These are phyloP conservation scores for Drosophila sucinea DNA, from an alignment of 1,140 invertebrate genomes.

Conservation along the genomic window DNA sequence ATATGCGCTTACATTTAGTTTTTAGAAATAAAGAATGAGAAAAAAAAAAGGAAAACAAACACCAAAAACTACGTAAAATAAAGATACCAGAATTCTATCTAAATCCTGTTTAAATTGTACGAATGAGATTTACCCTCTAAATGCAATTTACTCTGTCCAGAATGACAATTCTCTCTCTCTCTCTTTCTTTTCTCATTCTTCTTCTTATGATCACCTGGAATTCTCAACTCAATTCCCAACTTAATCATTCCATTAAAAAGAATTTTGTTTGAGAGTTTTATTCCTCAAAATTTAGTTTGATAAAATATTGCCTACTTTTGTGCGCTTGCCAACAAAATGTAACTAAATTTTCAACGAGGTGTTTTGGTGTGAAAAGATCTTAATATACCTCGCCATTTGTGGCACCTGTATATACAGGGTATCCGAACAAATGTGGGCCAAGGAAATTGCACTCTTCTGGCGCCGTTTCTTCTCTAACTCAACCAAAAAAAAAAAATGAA, in stretches of 20 bases:
- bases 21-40: background rate
- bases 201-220: too few species aligned
- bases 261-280: too few species aligned
- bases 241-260: too few species aligned
- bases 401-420: background rate
- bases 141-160: too few species aligned
- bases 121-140: background rate
- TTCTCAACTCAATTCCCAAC: too few species aligned
- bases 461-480: background rate
- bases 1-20: slow-evolving; percentile 64
- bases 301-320: too few species aligned
- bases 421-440: slow-evolving; percentile 56
- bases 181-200: too few species aligned
- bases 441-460: slow-evolving; percentile 62
- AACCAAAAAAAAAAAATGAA: background rate
- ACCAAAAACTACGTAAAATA: slow-evolving; percentile 13
- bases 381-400: background rate
- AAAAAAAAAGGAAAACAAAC: slow-evolving; percentile 1
- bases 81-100: slow-evolving; percentile 2
- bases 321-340: too few species aligned
- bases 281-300: too few species aligned
- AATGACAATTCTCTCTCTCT: too few species aligned
- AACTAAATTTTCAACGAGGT: too few species aligned
- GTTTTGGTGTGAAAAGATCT: background rate
- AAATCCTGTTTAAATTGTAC: background rate